Conservation (phyloP, 1,140 invertebrate species). For the Musca domestica region DNA sequence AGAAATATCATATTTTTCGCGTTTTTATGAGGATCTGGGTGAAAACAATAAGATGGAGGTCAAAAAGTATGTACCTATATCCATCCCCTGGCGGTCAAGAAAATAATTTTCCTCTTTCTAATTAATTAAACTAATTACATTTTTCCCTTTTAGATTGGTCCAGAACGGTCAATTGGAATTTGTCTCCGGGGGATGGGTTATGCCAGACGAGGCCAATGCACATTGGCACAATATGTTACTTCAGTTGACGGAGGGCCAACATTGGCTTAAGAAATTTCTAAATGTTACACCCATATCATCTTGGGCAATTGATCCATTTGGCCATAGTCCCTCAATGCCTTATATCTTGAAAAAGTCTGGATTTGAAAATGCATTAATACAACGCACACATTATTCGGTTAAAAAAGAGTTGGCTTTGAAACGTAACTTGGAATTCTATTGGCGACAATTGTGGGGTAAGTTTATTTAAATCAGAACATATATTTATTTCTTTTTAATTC, state of each 20-base stretch:
- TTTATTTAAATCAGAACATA: too few species aligned
- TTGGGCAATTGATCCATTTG: slow-evolving; percentile 98
- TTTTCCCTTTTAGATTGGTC: slow-evolving; percentile 56
- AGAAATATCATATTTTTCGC: slow-evolving; percentile 89
- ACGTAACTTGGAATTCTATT: slow-evolving; percentile 87
- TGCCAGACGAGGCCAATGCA: slow-evolving; percentile 96
- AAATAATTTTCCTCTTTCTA: too few species aligned
- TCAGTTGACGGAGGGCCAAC: slow-evolving; percentile 91
- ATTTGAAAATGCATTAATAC: slow-evolving; percentile 85
- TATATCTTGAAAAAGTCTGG: slow-evolving; percentile 83
- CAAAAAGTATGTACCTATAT: slow-evolving; percentile 71
- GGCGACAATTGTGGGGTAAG: slow-evolving; percentile 93
- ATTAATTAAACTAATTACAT: slow-evolving; percentile 11
- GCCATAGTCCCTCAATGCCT: slow-evolving; percentile 83
- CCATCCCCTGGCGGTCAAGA: too few species aligned
- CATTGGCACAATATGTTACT: slow-evolving; percentile 89
- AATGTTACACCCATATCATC: slow-evolving; percentile 74
- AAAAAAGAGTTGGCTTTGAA: slow-evolving; percentile 85
- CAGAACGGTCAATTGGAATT: slow-evolving; percentile 72
- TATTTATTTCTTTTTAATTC: too few species aligned
- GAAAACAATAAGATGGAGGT: slow-evolving; percentile 68
- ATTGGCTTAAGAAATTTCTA: slow-evolving; percentile 86
- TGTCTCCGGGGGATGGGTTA: slow-evolving; percentile 98
- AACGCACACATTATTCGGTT: slow-evolving; percentile 92
- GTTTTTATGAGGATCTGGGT: slow-evolving; percentile 86